These are phyloP conservation scores for Andrena chrysosceles DNA, from an alignment of 2,888 invertebrate species.

Conservation along the genomic window DNA sequence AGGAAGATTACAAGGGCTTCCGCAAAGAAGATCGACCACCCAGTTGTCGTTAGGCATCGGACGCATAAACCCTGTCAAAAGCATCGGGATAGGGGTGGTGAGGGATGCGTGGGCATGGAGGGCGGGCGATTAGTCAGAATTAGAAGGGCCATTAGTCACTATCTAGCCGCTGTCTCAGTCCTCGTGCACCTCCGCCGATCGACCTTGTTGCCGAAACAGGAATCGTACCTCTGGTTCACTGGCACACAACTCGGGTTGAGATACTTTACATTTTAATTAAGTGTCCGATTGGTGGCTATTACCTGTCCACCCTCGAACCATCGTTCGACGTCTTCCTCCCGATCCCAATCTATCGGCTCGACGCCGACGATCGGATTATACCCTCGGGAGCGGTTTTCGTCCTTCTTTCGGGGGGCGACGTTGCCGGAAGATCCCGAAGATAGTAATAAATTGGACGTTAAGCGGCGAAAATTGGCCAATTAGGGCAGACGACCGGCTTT, in stretches of 20 bases:
- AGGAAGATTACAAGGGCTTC: conserved; percentile 69
- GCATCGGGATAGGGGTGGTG: conserved; percentile 55
- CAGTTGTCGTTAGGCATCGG: conserved; percentile 66
- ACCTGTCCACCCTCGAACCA: conserved; percentile 29
- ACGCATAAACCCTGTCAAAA: conserved; percentile 69
- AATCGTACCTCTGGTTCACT: conserved; percentile 42
- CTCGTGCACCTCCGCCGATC: conserved; percentile 9
- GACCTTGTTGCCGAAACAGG: conserved; percentile 23
- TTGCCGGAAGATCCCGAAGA: conserved; percentile 72
- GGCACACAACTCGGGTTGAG: conserved; percentile 52
- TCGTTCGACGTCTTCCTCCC: conserved; percentile 45
- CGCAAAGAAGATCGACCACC: conserved; percentile 67
- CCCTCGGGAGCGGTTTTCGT: conserved; percentile 71
- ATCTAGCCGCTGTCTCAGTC: conserved; percentile 41
- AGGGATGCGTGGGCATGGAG: conserved; percentile 13
- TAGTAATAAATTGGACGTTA: conserved; percentile 82
- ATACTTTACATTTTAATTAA: conserved; percentile 78
- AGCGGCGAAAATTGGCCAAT: conserved; percentile 83
- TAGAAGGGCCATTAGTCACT: conserved; percentile 77
- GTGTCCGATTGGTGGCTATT: conserved; percentile 32
- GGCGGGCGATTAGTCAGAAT: conserved; percentile 75
- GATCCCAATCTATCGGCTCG: conserved; percentile 70
- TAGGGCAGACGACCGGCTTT: conserved; percentile 79
- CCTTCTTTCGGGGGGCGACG: conserved; percentile 53
- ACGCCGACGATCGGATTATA: conserved; percentile 77